Base-by-base conservation (phyloP, 2,797 vertebrate genomes). In the Sebastes elongatus region DNA sequence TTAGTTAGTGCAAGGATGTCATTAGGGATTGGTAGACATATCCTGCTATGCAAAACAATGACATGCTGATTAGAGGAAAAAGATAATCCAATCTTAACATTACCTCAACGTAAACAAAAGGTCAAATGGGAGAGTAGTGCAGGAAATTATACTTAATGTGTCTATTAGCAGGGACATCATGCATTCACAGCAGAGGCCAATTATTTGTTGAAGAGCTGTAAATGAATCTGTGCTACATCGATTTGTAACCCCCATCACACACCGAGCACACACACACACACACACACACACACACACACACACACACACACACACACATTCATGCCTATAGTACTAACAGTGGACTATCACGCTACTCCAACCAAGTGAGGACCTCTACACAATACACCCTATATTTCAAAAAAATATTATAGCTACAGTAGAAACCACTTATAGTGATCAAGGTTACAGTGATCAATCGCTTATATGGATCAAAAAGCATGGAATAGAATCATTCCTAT, bases 161-260 rank as follows among this genome's bases (percentile, higher is more conserved):
- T 85, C 78, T 68, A 78, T 83, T 83, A 81, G 81, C 71, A 71
- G 52, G 74, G 66, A 82, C 60, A 82, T 79, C 72, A 67, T 71
- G 75, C 64, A 66, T 69, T 82, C 82, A 80, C 86, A 89, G 74
- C 52, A 62, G 83, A 81, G 78, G 69, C 84, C 83, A 92, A 88
- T 87, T 89, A 89, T 81, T 72, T 78, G 61, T 63, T 73, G 33
- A 82, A 86, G 70, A 73, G 78, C 63, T 64, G 67, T 82, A 81
- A 90, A 88, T 85, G 33, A 89, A 60, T 66, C 27, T n/a, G 38
- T 27, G 32, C 52, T 33, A 71, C 5, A 10, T 81, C 66, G 78
- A 69, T 65, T 76, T 70, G 67, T 69, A 73, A 32, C 14, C 27
- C 23, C 64, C 30, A 56, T 35, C 74, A 42, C 57, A 65, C 49